Percentiles rank a stretch among this genome's conserved stretches.
These are phyloP conservation scores for Peromyscus leucopus DNA, from an alignment of 2,113 vertebrate genomes.

Conservation along the genomic window DNA sequence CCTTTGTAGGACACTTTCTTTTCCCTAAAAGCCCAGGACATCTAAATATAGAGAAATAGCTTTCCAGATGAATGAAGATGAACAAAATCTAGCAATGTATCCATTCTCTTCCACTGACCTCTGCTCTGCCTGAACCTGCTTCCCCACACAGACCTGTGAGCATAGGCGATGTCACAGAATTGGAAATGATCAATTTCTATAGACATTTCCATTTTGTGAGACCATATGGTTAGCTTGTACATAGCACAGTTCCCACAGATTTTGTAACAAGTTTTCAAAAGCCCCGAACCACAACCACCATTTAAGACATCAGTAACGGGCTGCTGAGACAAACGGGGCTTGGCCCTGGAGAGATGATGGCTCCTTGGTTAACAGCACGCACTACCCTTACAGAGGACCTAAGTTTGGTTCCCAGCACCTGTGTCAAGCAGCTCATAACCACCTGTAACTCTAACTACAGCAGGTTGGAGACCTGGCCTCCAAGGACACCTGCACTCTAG, in stretches of 20 bases:
- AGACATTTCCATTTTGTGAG: not conserved
- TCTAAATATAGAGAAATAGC: not conserved
- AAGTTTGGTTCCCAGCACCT: not conserved
- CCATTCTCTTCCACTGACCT: not conserved
- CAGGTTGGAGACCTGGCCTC: not conserved
- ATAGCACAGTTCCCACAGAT: not conserved
- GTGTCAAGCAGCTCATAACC: not conserved
- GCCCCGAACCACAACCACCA: not conserved
- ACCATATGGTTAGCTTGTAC: not conserved
- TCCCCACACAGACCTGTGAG: not conserved
- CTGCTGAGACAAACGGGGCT: not conserved
- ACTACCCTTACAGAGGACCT: not conserved
- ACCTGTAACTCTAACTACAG: not conserved
- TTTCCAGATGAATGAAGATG: constrained; percentile 38
- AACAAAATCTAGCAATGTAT: not conserved
- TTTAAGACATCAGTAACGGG: not conserved
- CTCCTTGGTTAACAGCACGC: not conserved
- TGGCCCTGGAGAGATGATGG: not conserved
- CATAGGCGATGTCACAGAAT: not conserved
- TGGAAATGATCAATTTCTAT: not conserved
- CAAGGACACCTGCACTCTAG: not conserved
- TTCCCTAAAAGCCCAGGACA: not conserved
- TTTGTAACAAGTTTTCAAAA: not conserved
- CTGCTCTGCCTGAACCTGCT: not conserved
- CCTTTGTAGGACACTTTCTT: not conserved